These are phyloP conservation scores for Mormyrus iriodes DNA, from an alignment of 2,113 vertebrate genomes.

Conservation along the genomic window DNA sequence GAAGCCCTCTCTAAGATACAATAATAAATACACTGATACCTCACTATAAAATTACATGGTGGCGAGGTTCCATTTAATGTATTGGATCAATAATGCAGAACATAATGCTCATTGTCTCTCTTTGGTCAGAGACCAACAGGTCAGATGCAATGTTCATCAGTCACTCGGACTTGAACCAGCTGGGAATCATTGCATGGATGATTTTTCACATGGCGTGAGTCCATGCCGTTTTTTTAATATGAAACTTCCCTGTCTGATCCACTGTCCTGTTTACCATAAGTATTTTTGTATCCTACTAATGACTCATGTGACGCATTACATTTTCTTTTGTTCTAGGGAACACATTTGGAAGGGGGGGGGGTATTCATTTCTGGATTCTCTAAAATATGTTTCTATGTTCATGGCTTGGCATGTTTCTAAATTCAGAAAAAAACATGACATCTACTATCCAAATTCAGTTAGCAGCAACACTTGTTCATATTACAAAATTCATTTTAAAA, in stretches of 20 bases:
- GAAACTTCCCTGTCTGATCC: not conserved
- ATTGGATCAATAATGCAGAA: not conserved
- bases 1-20: not conserved
- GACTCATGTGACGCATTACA: not conserved
- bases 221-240: not conserved
- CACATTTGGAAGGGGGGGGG: not conserved
- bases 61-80: not conserved
- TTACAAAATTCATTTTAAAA: not conserved
- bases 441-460: not conserved
- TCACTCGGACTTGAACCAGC: not conserved
- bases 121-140: not conserved
- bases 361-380: not conserved
- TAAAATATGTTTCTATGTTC: not conserved
- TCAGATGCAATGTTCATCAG: not conserved
- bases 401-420: not conserved
- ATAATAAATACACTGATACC: not conserved
- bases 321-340: not conserved
- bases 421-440: not conserved
- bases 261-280: not conserved
- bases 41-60: not conserved
- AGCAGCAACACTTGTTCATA: not conserved
- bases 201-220: not conserved
- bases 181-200: not conserved
- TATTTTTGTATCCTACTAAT: not conserved
- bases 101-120: not conserved